These are phyloP conservation scores for Zhuqinia jingwanae DNA, from an alignment of 2,888 invertebrate genomes.

Conservation along the genomic window DNA sequence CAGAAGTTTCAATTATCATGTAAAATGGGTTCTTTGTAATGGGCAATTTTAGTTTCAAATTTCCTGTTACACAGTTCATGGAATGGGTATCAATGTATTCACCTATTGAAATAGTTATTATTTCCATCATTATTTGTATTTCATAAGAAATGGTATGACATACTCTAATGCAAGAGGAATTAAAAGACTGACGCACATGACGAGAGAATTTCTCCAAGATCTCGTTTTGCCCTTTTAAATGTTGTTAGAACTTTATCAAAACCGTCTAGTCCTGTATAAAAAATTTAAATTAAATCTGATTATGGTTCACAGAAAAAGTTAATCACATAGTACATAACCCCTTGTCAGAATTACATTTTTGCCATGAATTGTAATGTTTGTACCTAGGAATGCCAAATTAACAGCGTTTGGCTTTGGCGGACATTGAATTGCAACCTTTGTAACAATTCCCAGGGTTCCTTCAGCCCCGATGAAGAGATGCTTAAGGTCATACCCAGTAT, in stretches of 20 bases:
- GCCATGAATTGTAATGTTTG: no score
- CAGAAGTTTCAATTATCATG: constrained; percentile 92
- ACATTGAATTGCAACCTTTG: constrained; percentile 94
- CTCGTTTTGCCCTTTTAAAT: constrained; percentile 87
- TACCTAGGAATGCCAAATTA: constrained; percentile 94
- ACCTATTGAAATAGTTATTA: constrained; percentile 32
- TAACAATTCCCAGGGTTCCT: constrained; percentile 96
- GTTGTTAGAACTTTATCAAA: constrained; percentile 91
- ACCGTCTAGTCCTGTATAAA: constrained; percentile 86
- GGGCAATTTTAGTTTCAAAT: constrained; percentile 84
- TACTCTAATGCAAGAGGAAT: no score
- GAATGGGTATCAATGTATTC: constrained; percentile 94
- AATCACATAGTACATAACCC: background rate
- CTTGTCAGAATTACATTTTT: background rate
- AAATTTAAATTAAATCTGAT: background rate
- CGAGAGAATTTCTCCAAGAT: constrained; percentile 94
- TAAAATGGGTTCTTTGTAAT: constrained; percentile 86
- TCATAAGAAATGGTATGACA: no score
- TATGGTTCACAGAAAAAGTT: background rate
- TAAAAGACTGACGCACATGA: constrained; percentile 86
- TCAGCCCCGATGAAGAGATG: constrained; percentile 99
- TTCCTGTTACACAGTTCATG: constrained; percentile 85
- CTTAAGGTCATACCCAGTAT: constrained; percentile 98
- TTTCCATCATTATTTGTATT: no score
- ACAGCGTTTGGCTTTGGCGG: constrained; percentile 91